These are phyloP conservation scores for Molothrus aeneus DNA, from an alignment of 2,797 vertebrate species.

Conservation along the genomic window DNA sequence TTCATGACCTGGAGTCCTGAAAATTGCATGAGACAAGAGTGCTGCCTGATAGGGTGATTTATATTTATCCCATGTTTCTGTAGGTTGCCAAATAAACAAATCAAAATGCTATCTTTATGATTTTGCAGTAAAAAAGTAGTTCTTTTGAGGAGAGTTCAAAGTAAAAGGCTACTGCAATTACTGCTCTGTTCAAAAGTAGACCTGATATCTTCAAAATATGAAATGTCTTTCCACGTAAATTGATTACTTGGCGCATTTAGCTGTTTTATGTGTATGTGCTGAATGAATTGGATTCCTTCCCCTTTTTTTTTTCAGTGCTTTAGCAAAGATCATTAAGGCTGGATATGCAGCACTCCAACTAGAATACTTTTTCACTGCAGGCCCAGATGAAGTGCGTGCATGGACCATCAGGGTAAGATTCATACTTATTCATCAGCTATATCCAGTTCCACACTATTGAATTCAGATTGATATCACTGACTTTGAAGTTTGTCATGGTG, in stretches of 20 bases:
- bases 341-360: constrained; percentile 95
- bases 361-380: constrained; percentile 99
- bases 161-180: constrained; percentile 26
- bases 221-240: constrained; percentile 39
- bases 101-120: constrained; percentile 35
- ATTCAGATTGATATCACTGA: constrained; percentile 93
- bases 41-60: constrained; percentile 25
- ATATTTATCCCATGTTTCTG: constrained; percentile 22
- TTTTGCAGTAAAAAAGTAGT: constrained; percentile 44
- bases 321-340: constrained; percentile 98
- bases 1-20: constrained; percentile 52
- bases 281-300: constrained; percentile 74
- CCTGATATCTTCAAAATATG: constrained; percentile 40
- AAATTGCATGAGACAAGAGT: constrained; percentile 61
- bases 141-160: constrained; percentile 39
- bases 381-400: constrained; percentile 97
- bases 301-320: constrained; percentile 80
- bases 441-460: constrained; percentile 90
- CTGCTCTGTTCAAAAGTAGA: constrained; percentile 43
- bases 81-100: constrained; percentile 59
- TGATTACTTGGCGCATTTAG: constrained; percentile 52
- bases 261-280: constrained; percentile 55
- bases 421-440: constrained; percentile 84
- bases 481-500: constrained; percentile 98
- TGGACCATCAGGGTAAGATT: constrained; percentile 97